These are phyloP conservation scores for Andrena bucephala DNA, from an alignment of 2,888 invertebrate genomes.

Conservation along the genomic window DNA sequence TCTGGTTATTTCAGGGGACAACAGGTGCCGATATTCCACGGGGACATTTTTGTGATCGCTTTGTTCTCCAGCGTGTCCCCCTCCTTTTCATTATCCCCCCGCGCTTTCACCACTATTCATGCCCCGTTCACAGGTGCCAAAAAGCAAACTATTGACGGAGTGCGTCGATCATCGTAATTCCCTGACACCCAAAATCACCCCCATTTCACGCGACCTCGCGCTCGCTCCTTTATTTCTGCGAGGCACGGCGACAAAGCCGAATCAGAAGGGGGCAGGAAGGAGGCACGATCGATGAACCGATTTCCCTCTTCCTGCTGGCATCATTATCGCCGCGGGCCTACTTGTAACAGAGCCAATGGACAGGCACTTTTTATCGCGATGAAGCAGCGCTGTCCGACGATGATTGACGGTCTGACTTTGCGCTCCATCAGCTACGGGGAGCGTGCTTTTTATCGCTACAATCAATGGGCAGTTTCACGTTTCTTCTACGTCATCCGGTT, in stretches of 20 bases:
- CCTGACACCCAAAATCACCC: constrained; percentile 3
- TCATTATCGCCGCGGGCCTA: constrained; percentile 37
- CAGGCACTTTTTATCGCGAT: constrained; percentile 37
- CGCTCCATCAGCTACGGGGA: constrained; percentile 27
- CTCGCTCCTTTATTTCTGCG: not conserved
- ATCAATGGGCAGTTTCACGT: constrained; percentile 4
- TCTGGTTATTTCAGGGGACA: constrained; percentile 46
- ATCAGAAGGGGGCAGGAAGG: constrained; percentile 18
- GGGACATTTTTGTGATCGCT: constrained; percentile 40
- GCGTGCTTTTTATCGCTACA: constrained; percentile 30
- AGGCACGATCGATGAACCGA: constrained; percentile 45
- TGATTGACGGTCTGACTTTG: constrained; percentile 52
- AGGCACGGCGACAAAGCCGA: constrained; percentile 17
- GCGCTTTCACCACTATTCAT: not conserved
- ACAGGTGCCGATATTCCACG: constrained; percentile 59
- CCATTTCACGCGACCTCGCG: not conserved
- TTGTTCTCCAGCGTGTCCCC: constrained; percentile 28
- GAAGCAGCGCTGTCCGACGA: constrained; percentile 15
- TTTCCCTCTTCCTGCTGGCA: constrained; percentile 22
- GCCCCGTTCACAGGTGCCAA: constrained; percentile 14
- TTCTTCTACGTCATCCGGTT: not conserved
- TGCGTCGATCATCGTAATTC: constrained; percentile 39
- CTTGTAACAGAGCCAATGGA: constrained; percentile 43
- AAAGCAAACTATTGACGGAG: constrained; percentile 31
- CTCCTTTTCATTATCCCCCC: constrained; percentile 14